Conservation (phyloP, 2,113 vertebrate genomes). For the Xenotilapia longispinis region DNA sequence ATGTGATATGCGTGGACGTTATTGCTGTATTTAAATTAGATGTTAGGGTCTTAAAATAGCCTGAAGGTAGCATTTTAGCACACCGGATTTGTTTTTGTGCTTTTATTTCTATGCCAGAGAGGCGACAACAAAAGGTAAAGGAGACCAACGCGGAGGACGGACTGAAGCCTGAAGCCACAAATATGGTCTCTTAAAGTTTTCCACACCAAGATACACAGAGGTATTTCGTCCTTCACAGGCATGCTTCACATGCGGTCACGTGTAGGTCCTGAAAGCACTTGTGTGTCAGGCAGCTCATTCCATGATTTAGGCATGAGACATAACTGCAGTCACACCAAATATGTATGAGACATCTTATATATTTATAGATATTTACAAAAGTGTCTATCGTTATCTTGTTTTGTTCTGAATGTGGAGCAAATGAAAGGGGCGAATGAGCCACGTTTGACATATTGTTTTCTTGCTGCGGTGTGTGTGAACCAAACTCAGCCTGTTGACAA, state of each 20-base stretch:
- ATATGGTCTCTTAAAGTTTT: neutral
- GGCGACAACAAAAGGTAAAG: neutral
- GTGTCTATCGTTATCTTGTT: neutral
- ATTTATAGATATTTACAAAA: neutral
- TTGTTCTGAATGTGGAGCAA: neutral
- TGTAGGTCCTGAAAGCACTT: neutral
- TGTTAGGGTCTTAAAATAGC: constrained; percentile 39
- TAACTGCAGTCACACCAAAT: neutral
- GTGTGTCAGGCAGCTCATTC: neutral
- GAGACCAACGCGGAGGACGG: neutral
- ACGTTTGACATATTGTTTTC: neutral
- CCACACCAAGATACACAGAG: neutral
- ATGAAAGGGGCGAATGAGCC: neutral
- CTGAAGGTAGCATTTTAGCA: neutral
- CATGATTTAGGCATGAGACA: neutral
- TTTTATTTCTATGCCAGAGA: neutral
- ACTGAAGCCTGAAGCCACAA: neutral
- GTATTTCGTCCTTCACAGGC: neutral
- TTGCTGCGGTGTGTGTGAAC: neutral
- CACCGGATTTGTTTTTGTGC: neutral
- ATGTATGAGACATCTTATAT: neutral
- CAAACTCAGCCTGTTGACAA: neutral
- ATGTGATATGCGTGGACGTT: constrained; percentile 7
- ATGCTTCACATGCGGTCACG: neutral
- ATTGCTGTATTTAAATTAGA: constrained; percentile 28